Base-by-base conservation (phyloP, 2,797 vertebrate species). In the Ibycter americanus region DNA sequence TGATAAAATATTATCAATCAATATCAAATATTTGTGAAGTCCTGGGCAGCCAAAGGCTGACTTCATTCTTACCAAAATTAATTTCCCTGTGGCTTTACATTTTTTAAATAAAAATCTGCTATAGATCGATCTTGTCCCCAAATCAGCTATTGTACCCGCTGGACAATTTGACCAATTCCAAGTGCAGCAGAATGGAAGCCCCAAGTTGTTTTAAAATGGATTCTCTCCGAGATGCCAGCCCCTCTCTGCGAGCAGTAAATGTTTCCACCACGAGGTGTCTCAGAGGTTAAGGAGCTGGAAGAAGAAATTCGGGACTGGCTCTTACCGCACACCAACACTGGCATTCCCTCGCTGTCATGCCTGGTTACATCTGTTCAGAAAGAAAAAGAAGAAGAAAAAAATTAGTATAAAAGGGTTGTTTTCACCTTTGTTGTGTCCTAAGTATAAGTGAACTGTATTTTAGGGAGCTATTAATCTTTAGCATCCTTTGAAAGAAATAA, bases 191-290 rank as follows among this genome's bases (percentile, higher is more conserved):
- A 29, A 52, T 7, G 51, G 52, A 73, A 94, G 40, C 21, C 70
- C 80, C 63, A n/a, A 20, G 44, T 15, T 36, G 70, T 9, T 94
- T 54, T 93, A 92, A 96, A 94, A 96, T 96, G 96, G 96, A 96
- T 76, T 66, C 95, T 88, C 58, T 16, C 52, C 1, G 2, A 47
- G 55, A 27, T 34, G 52, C 11, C 73, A 77, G 72, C 49, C 38
- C 36, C 47, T 44, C 58, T 58, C 82, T 66, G 8, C 3, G 4
- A 84, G 97, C 95, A 96, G 91, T 96, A 87, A 96, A 78, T 83
- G 74, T 89, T 96, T 94, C 95, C 78, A 91, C 98, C 98, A 95
- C 97, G 96, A 98, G 98, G 98, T 97, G 98, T 98, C 98, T 98
- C 98, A 96, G 88, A 97, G 95, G 95, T 96, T 70, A 70, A 90